These are phyloP conservation scores for Catagonus wagneri DNA, from an alignment of 2,113 vertebrate species.

Conservation along the genomic window DNA sequence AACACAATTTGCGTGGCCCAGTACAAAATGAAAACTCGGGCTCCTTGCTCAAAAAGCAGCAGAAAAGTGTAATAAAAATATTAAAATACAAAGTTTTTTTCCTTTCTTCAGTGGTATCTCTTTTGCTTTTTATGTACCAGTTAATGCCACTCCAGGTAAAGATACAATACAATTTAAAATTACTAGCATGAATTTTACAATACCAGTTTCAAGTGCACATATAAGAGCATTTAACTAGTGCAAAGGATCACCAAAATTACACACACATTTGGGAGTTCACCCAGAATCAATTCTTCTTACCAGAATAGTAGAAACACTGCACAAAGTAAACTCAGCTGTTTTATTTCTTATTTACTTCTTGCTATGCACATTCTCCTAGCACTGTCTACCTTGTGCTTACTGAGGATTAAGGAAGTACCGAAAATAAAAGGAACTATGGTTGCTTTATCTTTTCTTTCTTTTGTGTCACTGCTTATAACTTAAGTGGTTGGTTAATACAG, in stretches of 20 bases:
- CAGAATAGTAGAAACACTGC: background rate
- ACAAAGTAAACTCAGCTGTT: background rate
- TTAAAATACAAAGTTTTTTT: background rate
- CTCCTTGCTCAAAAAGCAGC: background rate
- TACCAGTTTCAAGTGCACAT: constrained; percentile 28
- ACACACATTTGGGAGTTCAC: background rate
- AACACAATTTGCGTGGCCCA: background rate
- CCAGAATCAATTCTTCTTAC: background rate
- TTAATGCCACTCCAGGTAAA: constrained; percentile 35
- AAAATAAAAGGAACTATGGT: background rate
- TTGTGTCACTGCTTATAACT: background rate
- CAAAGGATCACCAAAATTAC: background rate
- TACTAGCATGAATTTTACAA: background rate
- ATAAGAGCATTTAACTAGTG: background rate
- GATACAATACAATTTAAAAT: constrained; percentile 29
- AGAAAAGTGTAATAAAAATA: background rate
- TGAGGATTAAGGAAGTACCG: background rate
- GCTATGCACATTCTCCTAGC: background rate
- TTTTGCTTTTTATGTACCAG: constrained; percentile 20
- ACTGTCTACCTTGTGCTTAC: background rate
- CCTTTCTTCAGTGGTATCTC: background rate
- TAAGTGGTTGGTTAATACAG: background rate
- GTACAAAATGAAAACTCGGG: background rate
- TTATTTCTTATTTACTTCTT: background rate
- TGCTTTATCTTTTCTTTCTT: too few species aligned